A percentile compares a stretch with the other conserved stretches of the same genome.
These are phyloP conservation scores for Oenanthe oenanthe DNA, from an alignment of 2,113 vertebrate species.

Conservation along the genomic window DNA sequence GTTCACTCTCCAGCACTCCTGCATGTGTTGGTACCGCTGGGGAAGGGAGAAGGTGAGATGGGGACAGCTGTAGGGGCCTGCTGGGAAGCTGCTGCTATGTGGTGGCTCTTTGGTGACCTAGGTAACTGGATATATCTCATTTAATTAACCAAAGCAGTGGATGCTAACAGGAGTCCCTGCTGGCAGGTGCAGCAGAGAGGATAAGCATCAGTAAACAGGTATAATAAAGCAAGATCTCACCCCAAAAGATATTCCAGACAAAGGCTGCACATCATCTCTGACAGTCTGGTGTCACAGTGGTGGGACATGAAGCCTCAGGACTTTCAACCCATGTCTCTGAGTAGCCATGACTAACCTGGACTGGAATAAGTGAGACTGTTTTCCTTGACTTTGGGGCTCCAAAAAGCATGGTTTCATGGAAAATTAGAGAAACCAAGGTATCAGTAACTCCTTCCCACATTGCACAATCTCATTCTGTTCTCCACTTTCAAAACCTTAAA, in stretches of 20 bases:
- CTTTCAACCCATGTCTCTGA: background rate
- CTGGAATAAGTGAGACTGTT: background rate
- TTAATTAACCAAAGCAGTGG: background rate
- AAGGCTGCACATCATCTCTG: background rate
- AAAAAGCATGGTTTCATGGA: background rate
- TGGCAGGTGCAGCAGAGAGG: background rate
- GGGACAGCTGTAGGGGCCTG: background rate
- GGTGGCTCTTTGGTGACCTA: background rate
- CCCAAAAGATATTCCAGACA: background rate
- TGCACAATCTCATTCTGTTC: background rate
- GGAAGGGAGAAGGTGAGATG: background rate
- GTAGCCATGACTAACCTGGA: background rate
- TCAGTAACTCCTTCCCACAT: background rate
- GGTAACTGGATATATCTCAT: fast-evolving
- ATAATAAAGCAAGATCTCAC: background rate
- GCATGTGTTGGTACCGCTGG: background rate
- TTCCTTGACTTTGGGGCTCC: background rate
- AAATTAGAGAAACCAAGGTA: background rate
- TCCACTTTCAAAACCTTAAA: background rate
- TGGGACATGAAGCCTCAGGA: background rate
- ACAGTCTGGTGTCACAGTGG: background rate
- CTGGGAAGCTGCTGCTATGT: background rate
- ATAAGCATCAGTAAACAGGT: background rate
- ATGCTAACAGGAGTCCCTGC: background rate
- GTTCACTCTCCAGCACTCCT: fast-evolving